Evolutionary conservation across 2,113 vertebrate species (phyloP).

Genomic region (Limanda limanda): DNA sequence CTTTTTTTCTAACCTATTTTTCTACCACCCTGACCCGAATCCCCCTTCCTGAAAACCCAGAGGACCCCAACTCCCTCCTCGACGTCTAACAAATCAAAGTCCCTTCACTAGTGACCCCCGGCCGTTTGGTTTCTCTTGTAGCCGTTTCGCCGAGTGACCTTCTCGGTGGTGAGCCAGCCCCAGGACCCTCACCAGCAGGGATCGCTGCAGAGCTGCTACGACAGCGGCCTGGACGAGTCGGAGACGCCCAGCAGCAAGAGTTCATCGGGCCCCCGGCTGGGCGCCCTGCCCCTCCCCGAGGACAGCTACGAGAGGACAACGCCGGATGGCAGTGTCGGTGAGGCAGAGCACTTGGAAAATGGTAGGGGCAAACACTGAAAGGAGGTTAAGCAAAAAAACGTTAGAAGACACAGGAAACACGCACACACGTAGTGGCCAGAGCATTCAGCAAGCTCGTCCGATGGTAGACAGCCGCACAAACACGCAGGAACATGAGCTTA

Average conservation of each 20-base stretch:
- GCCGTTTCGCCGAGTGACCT: constrained; percentile 99
- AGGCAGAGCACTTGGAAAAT: constrained; percentile 99
- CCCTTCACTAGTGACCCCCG: constrained; percentile 93
- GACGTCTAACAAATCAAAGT: constrained; percentile 41
- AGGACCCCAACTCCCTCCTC: constrained; percentile 46
- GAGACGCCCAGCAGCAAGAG: constrained; percentile 99
- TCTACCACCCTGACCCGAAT: constrained; percentile 46
- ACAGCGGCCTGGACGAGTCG: constrained; percentile 99
- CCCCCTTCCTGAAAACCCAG: constrained; percentile 29
- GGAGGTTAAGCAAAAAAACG: constrained; percentile 64
- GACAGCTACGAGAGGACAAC: constrained; percentile 99
- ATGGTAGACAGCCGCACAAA: constrained; percentile 52
- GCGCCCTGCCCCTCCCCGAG: constrained; percentile 98
- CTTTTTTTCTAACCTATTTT: constrained; percentile 27
- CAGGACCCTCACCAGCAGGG: constrained; percentile 99
- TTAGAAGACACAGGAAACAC: constrained; percentile 62
- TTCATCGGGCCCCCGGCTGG: constrained; percentile 98
- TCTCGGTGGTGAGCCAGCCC: constrained; percentile 99
- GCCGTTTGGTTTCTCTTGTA: constrained; percentile 96
- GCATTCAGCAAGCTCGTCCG: constrained; percentile 17
- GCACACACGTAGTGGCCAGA: constrained; percentile 57
- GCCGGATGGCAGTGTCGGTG: constrained; percentile 99
- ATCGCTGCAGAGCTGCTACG: constrained; percentile 99
- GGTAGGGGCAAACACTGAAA: constrained; percentile 98
- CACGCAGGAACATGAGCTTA: constrained; percentile 26